Percentiles rank a stretch among this genome's conserved stretches.
Conservation (phyloP, 2,113 vertebrate genomes). For the Clupea harengus region DNA sequence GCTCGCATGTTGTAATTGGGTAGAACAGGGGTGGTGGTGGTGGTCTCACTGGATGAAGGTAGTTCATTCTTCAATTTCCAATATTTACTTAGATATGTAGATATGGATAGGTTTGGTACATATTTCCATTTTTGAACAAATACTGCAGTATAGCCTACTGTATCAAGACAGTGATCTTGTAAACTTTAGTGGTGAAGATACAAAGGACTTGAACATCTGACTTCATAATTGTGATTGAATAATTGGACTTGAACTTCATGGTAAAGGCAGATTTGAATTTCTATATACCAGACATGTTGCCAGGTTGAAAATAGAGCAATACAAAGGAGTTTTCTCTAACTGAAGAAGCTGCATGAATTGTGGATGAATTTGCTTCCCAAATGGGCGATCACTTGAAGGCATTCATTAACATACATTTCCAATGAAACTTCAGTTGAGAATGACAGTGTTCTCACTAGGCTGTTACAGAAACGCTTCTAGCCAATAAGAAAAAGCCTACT, state of each 20-base stretch:
- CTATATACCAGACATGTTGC: background rate
- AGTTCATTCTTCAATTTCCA: no score
- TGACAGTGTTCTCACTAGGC: background rate
- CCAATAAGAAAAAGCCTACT: background rate
- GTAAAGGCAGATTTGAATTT: background rate
- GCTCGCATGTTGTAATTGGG: background rate
- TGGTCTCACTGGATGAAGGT: no score
- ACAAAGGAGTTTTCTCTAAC: background rate
- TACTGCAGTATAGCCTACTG: no score
- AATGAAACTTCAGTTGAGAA: background rate
- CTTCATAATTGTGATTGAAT: background rate
- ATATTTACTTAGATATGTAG: background rate
- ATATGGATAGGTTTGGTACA: background rate
- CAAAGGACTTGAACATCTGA: background rate
- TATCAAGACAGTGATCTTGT: background rate
- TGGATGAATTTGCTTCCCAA: slow-evolving; percentile 1
- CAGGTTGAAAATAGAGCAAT: slow-evolving; percentile 14
- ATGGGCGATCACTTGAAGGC: background rate
- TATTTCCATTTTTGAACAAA: background rate
- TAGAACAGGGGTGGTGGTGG: no score
- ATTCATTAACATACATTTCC: background rate
- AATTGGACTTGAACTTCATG: background rate
- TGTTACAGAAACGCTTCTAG: background rate
- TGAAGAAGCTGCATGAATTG: slow-evolving; percentile 4
- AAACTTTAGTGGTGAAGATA: background rate